Base-by-base conservation (phyloP, 2,888 invertebrate genomes). In the Gastrophysa polygoni region DNA sequence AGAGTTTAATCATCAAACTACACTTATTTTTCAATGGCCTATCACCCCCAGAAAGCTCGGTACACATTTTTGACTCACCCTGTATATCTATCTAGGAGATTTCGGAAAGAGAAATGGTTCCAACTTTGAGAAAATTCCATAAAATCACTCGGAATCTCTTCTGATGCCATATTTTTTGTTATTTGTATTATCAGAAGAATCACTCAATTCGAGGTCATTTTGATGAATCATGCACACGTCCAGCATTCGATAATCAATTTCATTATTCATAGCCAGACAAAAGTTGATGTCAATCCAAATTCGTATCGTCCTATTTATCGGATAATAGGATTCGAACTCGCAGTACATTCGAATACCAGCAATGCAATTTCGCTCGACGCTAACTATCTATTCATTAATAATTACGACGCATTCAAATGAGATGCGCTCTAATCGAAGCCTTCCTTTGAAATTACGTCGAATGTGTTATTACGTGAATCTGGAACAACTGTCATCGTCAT, bases 341-440 rank as follows among this genome's bases (percentile, higher is more conserved):
- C 55, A 59, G 51, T 59, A 43, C 51, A 67, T 63, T 67, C 58
- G 60, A 64, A 62, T 67, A 64, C 63, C 60, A 60, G 64, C 24
- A 57, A 51, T 50, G 60, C 62, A 67, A 64, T 64, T 67, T 60
- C 62, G 64, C 61, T 63, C 64, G 64, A 64, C 63, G 61, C 63
- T 64, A 67, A 63, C 64, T 52, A 67, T 63, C 64, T 64, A 67
- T 64, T 67, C 64, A 64, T 57, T 63, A 67, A 67, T 64, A 64
- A 67, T 67, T 67, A 63, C 64, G 52, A 67, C 63, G 61, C 55
- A 64, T 67, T 64, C 63, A 64, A 64, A 64, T 64, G 60, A 55
- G 58, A 66, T 54, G 62, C 60, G 54, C 64, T 64, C 54, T 62
- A 59, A 65, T 65, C 58, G 63, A 62, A 65, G 49, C 50, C 57